These are phyloP conservation scores for Peromyscus aztecus DNA, from an alignment of 2,797 vertebrate species.

Conservation along the genomic window DNA sequence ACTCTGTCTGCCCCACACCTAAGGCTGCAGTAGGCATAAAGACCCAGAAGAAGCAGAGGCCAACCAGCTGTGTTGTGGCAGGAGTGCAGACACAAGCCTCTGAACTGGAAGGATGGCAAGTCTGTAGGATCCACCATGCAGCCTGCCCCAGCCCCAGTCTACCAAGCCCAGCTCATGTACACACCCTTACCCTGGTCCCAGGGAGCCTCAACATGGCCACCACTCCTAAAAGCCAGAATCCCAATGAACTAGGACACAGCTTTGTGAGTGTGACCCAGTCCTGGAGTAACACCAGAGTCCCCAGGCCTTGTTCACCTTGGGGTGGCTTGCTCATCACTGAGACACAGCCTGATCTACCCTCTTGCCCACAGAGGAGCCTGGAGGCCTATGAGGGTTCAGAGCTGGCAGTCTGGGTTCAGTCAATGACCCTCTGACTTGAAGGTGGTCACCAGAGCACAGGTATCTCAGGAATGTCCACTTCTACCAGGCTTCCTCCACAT, in stretches of 20 bases:
- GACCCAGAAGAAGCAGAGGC: background rate
- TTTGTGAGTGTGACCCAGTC: background rate
- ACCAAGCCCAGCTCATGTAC: background rate
- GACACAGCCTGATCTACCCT: background rate
- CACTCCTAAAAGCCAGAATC: background rate
- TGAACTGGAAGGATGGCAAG: background rate
- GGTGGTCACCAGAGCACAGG: constrained; percentile 29
- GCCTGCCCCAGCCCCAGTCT: background rate
- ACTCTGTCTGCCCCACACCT: too few species aligned
- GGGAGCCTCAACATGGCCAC: fast-evolving
- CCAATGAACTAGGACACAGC: background rate
- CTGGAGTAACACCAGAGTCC: background rate
- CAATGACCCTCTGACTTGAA: background rate
- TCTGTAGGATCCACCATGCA: too few species aligned
- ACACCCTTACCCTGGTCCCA: fast-evolving
- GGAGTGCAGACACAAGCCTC: background rate
- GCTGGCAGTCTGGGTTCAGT: background rate
- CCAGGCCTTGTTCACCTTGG: background rate
- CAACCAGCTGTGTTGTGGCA: too few species aligned
- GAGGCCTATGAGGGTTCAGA: background rate
- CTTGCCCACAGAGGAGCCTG: too few species aligned
- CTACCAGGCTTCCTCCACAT: background rate
- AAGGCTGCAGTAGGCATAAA: fast-evolving
- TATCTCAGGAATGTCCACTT: constrained; percentile 80
- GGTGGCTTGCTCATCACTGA: background rate